A percentile compares a stretch with the other conserved stretches of the same genome.
These are phyloP conservation scores for Nowickia ferox DNA, from an alignment of 2,888 invertebrate species.

Conservation along the genomic window DNA sequence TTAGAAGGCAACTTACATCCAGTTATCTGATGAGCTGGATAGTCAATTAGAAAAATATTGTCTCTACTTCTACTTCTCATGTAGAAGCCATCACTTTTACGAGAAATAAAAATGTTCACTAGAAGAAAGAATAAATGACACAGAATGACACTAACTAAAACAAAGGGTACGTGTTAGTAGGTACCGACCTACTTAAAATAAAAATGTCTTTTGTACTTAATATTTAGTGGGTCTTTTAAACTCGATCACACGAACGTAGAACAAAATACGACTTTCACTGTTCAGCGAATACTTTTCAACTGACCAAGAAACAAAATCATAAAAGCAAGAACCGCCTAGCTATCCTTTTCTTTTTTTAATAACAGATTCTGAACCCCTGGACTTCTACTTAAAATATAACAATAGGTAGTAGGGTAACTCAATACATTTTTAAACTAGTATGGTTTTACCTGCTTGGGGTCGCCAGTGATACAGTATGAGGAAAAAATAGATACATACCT, in stretches of 20 bases:
- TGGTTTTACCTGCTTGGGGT: no score
- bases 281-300: no score
- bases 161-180: conserved; percentile 25
- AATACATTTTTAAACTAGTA: no score
- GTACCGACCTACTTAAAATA: conserved; percentile 43
- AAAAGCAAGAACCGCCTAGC: conserved; percentile 7
- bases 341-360: no score
- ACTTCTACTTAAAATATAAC: no score
- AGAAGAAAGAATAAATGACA: conserved; percentile 28
- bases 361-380: no score
- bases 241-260: conserved; percentile 31
- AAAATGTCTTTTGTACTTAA: conserved; percentile 28
- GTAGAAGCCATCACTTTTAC: no score
- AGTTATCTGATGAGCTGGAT: no score
- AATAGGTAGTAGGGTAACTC: no score
- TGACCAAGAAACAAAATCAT: conserved; percentile 12
- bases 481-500: conserved; percentile 17
- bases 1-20: background rate
- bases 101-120: no score
- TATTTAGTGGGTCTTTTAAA: conserved; percentile 34
- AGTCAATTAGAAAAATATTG: no score
- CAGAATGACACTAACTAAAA: conserved; percentile 23
- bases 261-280: conserved; percentile 31
- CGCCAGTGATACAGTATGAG: background rate
- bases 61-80: conserved; percentile 26